Base-by-base conservation (phyloP, 2,113 vertebrate genomes). In the Istiophorus platypterus region DNA sequence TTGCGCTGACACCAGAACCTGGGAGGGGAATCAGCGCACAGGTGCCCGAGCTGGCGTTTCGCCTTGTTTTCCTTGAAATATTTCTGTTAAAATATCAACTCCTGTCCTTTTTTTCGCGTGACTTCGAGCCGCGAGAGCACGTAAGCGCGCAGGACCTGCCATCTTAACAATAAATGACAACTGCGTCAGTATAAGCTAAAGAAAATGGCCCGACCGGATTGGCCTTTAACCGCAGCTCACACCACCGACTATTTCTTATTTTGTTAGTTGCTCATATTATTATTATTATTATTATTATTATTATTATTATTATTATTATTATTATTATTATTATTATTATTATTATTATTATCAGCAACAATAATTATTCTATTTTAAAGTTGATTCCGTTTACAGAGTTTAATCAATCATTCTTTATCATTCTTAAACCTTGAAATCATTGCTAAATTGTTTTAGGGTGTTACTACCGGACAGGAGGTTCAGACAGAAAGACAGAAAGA, bases 151-250 rank as follows among this genome's bases (percentile, higher is more conserved):
- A 1, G 52, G n/a, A n/a, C n/a, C n/a, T n/a, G n/a, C n/a, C n/a
- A n/a, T 51, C 42, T 76, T 78, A 37, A n/a, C 56, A 41, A 80
- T 17, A 61, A 76, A 58, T 39, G 24, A 26, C 39, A 57, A 49
- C 0, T 68, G 77, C 61, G 6, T 51, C 57, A 27, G 8, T 22
- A 22, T 51, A 1, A 1, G 11, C 1, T 47, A 24, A 49, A 59
- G 42, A 67, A 58, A 58, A 66, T 4, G 11, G 8, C 31, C 26
- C 14, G 6, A 24, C 9, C 14, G 34, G 29, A 27, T 7, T 61
- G 61, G 52, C 70, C 70, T 74, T 54, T 26, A 59, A 52, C 31
- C 42, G 24, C 54, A 61, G 34, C 0, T 49, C 7, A 57, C 20
- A 0, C 18, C n/a, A 3, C 58, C 42, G 45, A 39, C 59, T 13